Evolutionary conservation across 2,888 invertebrate species (phyloP).

Genomic region (Thera obeliscata): DNA sequence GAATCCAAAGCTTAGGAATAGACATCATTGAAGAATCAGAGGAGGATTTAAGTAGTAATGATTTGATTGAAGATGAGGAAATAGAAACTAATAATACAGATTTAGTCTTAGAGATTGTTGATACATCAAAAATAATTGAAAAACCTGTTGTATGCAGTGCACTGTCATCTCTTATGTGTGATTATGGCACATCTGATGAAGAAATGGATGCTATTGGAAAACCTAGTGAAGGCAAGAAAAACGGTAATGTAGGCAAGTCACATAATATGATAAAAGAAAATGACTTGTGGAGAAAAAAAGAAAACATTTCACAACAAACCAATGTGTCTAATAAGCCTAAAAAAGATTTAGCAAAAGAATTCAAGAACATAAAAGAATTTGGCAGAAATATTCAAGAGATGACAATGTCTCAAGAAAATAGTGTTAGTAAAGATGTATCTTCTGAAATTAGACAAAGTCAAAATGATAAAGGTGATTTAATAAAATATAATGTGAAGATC

Average conservation of each 20-base stretch:
- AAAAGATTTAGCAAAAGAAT: background rate
- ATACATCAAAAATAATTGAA: constrained; percentile 5
- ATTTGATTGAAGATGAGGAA: constrained; percentile 72
- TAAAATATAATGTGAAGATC: background rate
- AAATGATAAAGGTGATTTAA: background rate
- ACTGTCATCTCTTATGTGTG: constrained; percentile 82
- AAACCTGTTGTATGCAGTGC: constrained; percentile 78
- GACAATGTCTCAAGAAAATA: background rate
- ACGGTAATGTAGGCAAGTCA: background rate
- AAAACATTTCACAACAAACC: background rate
- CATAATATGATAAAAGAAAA: background rate
- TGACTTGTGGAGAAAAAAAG: background rate
- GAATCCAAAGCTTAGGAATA: constrained; percentile 68
- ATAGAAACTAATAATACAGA: constrained; percentile 19
- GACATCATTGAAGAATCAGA: constrained; percentile 50
- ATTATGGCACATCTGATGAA: constrained; percentile 84
- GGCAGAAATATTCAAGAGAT: background rate
- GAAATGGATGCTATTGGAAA: constrained; percentile 45
- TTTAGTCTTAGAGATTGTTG: background rate
- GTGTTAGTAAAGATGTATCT: background rate
- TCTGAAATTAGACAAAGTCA: background rate
- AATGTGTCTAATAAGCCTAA: background rate
- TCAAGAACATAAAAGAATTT: background rate
- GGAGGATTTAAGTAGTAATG: constrained; percentile 42
- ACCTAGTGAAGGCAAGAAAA: background rate